A percentile compares a stretch with the other conserved stretches of the same genome.
Evolutionary conservation across 2,888 invertebrate species (phyloP).

Genomic region (Nebria brevicollis): DNA sequence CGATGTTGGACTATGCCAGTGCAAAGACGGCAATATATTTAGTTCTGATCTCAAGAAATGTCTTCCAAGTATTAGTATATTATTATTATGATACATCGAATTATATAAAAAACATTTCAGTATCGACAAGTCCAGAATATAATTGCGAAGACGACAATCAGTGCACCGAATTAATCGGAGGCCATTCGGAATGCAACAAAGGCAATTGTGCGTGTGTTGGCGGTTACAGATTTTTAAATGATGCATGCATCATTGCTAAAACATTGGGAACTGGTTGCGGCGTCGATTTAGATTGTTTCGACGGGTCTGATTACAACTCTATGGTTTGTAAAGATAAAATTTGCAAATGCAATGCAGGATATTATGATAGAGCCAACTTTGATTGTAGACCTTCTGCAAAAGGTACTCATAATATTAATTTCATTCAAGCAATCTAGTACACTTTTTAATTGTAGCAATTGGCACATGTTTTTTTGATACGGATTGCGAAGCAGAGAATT

Average conservation of each 20-base stretch:
- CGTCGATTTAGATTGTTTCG: background rate
- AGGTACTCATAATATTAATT: background rate
- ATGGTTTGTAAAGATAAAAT: slow-evolving; percentile 3
- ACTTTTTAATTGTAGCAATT: background rate
- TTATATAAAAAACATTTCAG: background rate
- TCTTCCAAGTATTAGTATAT: background rate
- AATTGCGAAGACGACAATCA: background rate
- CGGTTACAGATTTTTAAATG: slow-evolving; percentile 1
- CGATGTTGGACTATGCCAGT: background rate
- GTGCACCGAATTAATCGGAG: background rate
- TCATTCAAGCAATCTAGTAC: no score
- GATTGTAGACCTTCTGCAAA: slow-evolving; percentile 4
- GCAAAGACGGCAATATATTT: slow-evolving; percentile 4
- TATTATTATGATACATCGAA: background rate
- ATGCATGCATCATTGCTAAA: background rate
- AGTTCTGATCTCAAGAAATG: slow-evolving; percentile 5
- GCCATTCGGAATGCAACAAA: background rate
- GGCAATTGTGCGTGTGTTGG: background rate
- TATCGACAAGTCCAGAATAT: background rate
- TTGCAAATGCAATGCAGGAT: background rate
- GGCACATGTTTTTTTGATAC: background rate
- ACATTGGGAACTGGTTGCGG: background rate
- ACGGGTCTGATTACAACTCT: background rate
- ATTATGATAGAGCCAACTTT: background rate
- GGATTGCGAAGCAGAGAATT: background rate